A percentile compares a stretch with the other conserved stretches of the same genome.
These are phyloP conservation scores for Bimastos eiseni DNA, from an alignment of 2,888 invertebrate species.

Conservation along the genomic window DNA sequence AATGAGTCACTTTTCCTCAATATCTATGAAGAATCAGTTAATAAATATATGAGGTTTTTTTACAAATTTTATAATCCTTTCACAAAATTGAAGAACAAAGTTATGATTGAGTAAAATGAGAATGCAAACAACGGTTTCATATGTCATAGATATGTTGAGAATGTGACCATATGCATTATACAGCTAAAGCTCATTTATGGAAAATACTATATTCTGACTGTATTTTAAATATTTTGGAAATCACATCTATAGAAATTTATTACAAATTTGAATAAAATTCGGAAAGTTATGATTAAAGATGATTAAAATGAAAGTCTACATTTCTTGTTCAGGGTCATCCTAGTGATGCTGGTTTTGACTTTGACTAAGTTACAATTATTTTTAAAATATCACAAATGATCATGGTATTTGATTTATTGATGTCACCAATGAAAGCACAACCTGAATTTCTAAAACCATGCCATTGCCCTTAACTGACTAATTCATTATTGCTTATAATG, in stretches of 20 bases:
- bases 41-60: background rate
- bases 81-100: background rate
- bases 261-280: background rate
- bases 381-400: background rate
- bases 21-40: background rate
- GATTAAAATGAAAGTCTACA: background rate
- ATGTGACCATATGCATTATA: no score
- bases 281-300: background rate
- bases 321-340: background rate
- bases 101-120: no score
- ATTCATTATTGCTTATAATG: conserved; percentile 2
- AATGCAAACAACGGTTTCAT: no score
- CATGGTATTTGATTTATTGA: no score
- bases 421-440: background rate
- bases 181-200: no score
- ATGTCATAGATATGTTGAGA: no score
- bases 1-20: background rate
- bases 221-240: no score
- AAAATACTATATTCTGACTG: no score
- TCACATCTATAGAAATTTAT: no score
- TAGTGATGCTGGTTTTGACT: background rate
- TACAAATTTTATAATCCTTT: background rate
- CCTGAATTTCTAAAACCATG: background rate
- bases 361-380: background rate
- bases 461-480: background rate